Conservation (phyloP, 2,888 invertebrate genomes). For the Orchesella flavescens region DNA sequence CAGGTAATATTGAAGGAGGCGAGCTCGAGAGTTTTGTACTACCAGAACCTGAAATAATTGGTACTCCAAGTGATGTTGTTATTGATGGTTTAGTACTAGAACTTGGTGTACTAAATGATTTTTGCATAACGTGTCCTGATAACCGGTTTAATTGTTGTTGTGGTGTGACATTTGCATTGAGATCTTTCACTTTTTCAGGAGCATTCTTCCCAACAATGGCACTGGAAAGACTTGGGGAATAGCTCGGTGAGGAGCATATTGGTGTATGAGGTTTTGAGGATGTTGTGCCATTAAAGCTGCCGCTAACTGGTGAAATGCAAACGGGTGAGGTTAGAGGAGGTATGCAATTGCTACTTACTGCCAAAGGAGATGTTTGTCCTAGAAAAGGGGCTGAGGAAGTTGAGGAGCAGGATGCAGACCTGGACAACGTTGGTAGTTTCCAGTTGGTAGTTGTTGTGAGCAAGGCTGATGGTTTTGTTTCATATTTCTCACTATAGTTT, state of each 20-base stretch:
- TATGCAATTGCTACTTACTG: constrained; percentile 51
- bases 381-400: constrained; percentile 45
- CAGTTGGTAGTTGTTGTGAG: constrained; percentile 63
- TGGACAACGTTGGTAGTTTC: constrained; percentile 65
- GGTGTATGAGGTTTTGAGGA: constrained; percentile 41
- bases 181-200: constrained; percentile 67
- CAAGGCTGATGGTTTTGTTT: constrained; percentile 75
- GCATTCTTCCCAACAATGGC: constrained; percentile 63
- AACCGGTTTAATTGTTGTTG: constrained; percentile 48
- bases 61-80: constrained; percentile 15
- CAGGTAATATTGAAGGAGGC: constrained; percentile 13
- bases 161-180: constrained; percentile 64
- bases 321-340: constrained; percentile 61
- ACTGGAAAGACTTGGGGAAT: constrained; percentile 57
- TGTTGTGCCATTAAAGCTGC: constrained; percentile 42
- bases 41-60: constrained; percentile 37
- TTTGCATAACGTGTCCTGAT: background rate
- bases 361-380: constrained; percentile 33
- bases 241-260: constrained; percentile 35
- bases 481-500: constrained; percentile 87
- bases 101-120: constrained; percentile 4
- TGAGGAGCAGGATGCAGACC: constrained; percentile 61
- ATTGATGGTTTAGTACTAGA: constrained; percentile 11
- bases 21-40: constrained; percentile 55
- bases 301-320: constrained; percentile 41